Percentiles rank a stretch among this genome's conserved stretches.
phyloP scores from a whole-genome alignment of 2,113 vertebrate species.

The Plestiodon gilberti region DNA sequence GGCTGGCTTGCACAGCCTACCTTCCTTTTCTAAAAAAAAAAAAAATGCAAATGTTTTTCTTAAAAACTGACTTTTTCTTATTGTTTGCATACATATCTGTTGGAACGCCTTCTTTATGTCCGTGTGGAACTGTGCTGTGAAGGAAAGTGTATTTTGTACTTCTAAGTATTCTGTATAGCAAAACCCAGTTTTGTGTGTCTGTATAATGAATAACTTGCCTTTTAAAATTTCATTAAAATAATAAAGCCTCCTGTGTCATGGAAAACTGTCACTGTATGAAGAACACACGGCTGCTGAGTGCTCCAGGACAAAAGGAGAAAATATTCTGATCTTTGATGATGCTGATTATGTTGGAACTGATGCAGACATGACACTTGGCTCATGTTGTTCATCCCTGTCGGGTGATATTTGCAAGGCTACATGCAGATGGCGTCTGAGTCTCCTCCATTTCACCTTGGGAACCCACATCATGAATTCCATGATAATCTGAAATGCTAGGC shows the following conservation, averaged over 20 bases:
- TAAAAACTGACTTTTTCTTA: constrained; percentile 47
- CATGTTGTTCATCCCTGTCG: no score
- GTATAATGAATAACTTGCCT: constrained; percentile 80
- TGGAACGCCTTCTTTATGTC: constrained; percentile 66
- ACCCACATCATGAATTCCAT: no score
- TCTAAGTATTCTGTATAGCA: constrained; percentile 80
- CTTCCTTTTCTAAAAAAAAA: neutral
- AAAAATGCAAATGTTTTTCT: neutral
- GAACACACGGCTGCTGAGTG: neutral
- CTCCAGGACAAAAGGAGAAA: neutral
- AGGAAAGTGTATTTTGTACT: constrained; percentile 77
- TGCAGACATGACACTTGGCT: no score
- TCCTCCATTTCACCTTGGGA: no score
- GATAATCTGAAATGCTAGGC: no score
- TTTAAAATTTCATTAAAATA: constrained; percentile 81
- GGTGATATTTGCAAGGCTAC: no score
- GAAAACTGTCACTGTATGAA: constrained; percentile 30
- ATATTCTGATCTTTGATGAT: neutral
- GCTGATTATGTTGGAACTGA: neutral
- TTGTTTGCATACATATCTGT: constrained; percentile 65
- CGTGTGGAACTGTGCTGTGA: constrained; percentile 78
- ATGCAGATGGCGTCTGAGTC: no score
- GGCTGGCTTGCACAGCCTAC: neutral
- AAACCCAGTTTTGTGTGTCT: constrained; percentile 75
- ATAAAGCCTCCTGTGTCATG: constrained; percentile 66